These are phyloP conservation scores for Diadegma fenestrale DNA, from an alignment of 2,888 invertebrate species.

Conservation along the genomic window DNA sequence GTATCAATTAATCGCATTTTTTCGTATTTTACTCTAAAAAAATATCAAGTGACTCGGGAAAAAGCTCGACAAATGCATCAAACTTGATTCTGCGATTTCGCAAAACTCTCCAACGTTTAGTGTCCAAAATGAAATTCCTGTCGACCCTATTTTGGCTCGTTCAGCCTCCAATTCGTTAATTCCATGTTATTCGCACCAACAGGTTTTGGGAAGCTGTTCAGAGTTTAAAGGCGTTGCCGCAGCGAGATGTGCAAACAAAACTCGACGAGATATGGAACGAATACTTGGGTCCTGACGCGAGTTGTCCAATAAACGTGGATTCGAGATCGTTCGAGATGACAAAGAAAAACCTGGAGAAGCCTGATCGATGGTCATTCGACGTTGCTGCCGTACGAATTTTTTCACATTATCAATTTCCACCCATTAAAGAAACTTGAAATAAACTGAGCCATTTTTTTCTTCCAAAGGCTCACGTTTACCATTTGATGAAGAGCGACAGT, in stretches of 20 bases:
- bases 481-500: slow-evolving; percentile 99
- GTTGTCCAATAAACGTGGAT: slow-evolving; percentile 98
- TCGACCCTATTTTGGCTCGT: background rate
- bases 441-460: slow-evolving; percentile 78
- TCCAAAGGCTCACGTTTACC: slow-evolving; percentile 97
- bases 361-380: slow-evolving; percentile 98
- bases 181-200: slow-evolving; percentile 56
- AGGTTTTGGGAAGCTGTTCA: slow-evolving; percentile 99
- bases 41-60: background rate
- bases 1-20: background rate
- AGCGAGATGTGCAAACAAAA: slow-evolving; percentile 92
- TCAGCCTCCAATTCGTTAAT: background rate
- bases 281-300: slow-evolving; percentile 96
- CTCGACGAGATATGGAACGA: slow-evolving; percentile 97
- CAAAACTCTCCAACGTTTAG: background rate
- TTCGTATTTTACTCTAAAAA: background rate
- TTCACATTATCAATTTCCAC: background rate
- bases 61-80: background rate
- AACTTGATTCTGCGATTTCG: background rate
- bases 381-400: slow-evolving; percentile 93
- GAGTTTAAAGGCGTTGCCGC: slow-evolving; percentile 95
- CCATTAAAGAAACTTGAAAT: slow-evolving; percentile 58
- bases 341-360: slow-evolving; percentile 91
- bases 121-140: background rate
- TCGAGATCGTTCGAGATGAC: slow-evolving; percentile 95